Evolutionary conservation across 2,888 invertebrate genomes (phyloP), one percentile per base, ranked within the genome.

Genomic region (Thecophora atra): DNA sequence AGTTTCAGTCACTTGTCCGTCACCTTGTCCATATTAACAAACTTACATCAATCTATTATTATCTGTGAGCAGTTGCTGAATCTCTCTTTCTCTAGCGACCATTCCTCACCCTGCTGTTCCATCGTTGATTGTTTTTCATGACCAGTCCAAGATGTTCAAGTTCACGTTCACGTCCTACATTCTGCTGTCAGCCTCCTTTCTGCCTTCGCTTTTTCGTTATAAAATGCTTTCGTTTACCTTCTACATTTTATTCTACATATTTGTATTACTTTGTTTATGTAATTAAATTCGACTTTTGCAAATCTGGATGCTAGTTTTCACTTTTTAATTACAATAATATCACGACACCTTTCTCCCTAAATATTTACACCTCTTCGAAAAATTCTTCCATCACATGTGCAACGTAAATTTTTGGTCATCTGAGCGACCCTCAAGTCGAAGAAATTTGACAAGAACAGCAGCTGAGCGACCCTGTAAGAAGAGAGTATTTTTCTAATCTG

Each of bases 131-230:
- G 58, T 13, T 28, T 51, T 15, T 19, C 54, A 30, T 58, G 8
- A 44, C 63, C 21, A 37, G 17, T n/a, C 64, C 13, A 26, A 15
- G 47, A 52, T 52, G 37, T 70, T 63, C 70, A 70, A 70, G 70
- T 70, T 70, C 70, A 70, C 52, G 70, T 63, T 70, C 63, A 70
- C 52, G 70, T 21, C 51, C 62, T n/a, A 17, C 30, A 70, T 70
- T 26, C 52, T 52, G 24, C 56, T n/a, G 52, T 11, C 28, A 28
- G 52, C 15, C 37, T 30, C 24, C 24, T n/a, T 60, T 7, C 47
- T 47, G 19, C 51, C 26, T 24, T 60, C 37, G n/a, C 2, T 42
- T 44, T 47, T 69, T 60, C 52, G 21, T 28, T 44, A n/a, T n/a
- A 69, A 28, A 26, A 47, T 47, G 24, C 47, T 47, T 17, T 47